Evolutionary conservation across 2,113 vertebrate genomes (phyloP).

Genomic region (Onychostoma macrolepis): DNA sequence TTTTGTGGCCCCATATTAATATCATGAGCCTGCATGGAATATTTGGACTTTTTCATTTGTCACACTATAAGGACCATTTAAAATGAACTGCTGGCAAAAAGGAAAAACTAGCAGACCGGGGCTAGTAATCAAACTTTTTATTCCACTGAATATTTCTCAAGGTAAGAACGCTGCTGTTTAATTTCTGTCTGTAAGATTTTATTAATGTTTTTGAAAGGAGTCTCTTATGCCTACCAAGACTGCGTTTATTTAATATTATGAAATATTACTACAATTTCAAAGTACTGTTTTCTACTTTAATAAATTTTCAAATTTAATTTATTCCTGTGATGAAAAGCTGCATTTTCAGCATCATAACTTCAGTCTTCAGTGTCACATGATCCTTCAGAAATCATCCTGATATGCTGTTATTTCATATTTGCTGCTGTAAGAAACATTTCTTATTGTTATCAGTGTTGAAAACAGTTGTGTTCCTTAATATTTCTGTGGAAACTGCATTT

Average conservation of each 20-base stretch:
- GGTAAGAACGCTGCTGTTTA: not conserved
- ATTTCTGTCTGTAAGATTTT: not conserved
- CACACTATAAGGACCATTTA: not conserved
- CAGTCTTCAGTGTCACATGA: not conserved
- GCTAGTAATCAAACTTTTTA: not conserved
- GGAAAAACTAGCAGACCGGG: not conserved
- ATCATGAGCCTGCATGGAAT: not conserved
- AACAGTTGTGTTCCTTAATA: too few relatives aligned
- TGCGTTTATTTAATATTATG: not conserved
- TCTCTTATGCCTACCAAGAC: not conserved
- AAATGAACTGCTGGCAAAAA: not conserved
- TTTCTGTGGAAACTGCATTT: too few relatives aligned
- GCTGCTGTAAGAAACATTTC: too few relatives aligned
- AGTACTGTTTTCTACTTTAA: not conserved
- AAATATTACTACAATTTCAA: not conserved
- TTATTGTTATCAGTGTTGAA: too few relatives aligned
- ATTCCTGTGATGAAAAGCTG: not conserved
- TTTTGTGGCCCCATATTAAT: not conserved
- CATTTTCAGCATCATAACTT: not conserved
- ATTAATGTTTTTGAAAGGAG: not conserved
- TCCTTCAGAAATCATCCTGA: not conserved
- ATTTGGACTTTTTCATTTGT: not conserved
- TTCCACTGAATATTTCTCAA: not conserved
- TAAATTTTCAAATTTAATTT: not conserved
- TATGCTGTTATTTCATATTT: too few relatives aligned